These are phyloP conservation scores for Cylloceria caligata DNA, from an alignment of 2,888 invertebrate species.

Conservation along the genomic window DNA sequence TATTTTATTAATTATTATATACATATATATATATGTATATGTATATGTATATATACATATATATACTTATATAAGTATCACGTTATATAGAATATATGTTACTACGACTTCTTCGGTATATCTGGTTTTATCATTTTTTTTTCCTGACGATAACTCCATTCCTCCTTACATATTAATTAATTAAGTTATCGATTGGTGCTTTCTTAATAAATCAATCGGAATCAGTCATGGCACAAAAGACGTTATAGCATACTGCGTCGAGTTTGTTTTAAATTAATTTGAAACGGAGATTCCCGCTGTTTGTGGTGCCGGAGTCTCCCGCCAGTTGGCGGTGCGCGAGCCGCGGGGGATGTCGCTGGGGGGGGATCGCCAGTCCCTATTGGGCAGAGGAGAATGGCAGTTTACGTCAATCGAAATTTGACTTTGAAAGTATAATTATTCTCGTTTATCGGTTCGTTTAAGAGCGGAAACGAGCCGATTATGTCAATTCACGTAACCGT, in stretches of 20 bases:
- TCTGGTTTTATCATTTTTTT: conserved; percentile 38
- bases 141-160: conserved; percentile 11
- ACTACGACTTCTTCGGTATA: conserved; percentile 69
- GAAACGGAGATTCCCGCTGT: conserved; percentile 15
- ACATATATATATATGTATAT: conserved; percentile 74
- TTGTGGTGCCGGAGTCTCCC: background rate
- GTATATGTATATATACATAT: conserved; percentile 75
- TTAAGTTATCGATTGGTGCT: background rate
- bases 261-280: background rate
- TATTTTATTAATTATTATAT: conserved; percentile 83
- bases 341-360: conserved; percentile 33
- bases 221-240: background rate
- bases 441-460: background rate
- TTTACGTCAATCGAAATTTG: conserved; percentile 74
- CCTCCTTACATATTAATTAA: background rate
- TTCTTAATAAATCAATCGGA: background rate
- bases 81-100: conserved; percentile 80
- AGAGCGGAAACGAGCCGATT: conserved; percentile 65
- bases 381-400: conserved; percentile 66
- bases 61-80: conserved; percentile 79
- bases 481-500: conserved; percentile 88
- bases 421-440: conserved; percentile 66
- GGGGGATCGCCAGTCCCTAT: conserved; percentile 51
- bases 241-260: background rate
- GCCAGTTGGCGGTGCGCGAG: conserved; percentile 12